Base-by-base conservation (phyloP, 2,113 vertebrate species). In the Lophura nycthemera region DNA sequence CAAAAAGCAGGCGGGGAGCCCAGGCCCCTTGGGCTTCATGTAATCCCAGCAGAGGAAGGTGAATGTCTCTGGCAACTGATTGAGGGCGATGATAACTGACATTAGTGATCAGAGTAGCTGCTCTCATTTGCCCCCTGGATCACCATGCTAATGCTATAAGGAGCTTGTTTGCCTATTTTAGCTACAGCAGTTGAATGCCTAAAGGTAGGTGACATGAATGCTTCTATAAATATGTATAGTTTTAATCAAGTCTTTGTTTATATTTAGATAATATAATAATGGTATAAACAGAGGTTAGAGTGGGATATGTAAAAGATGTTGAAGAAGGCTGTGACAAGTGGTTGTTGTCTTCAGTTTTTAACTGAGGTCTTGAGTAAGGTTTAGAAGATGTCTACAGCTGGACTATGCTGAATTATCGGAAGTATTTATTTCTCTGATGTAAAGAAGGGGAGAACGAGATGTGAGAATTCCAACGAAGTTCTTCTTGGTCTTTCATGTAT, bases 131-230 rank as follows among this genome's bases (percentile, higher is more conserved):
- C 85, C 88, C 90, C 92, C 83, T 64, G 76, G 67, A 56, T 96
- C 73, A 74, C 95, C 56, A 59, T 38, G 69, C 83, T 88, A 79
- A 88, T 90, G 75, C 82, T 70, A 15, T 91, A 91, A 94, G 88
- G 76, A 94, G 86, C 90, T 96, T 95, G 76, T 85, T 80, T 83
- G 96, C 76, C 92, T 30, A 42, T 88, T 92, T 90, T 93, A 95
- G 85, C 86, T 90, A 54, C 95, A 64, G 88, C 64, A 83, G 75
- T 86, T 86, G 38, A 81, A 86, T 47, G 65, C 88, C 80, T 90
- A 47, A 90, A 96, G 83, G 90, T 90, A 81, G 72, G 92, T 95
- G 83, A 71, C 92, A 88, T 32, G 38, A 82, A 87, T 83, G 79
- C 60, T 86, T 88, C 83, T 90, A 80, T 96, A 93, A 95, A 92